Evolutionary conservation across 2,888 invertebrate genomes (phyloP).

Genomic region (Coenonympha arcania): DNA sequence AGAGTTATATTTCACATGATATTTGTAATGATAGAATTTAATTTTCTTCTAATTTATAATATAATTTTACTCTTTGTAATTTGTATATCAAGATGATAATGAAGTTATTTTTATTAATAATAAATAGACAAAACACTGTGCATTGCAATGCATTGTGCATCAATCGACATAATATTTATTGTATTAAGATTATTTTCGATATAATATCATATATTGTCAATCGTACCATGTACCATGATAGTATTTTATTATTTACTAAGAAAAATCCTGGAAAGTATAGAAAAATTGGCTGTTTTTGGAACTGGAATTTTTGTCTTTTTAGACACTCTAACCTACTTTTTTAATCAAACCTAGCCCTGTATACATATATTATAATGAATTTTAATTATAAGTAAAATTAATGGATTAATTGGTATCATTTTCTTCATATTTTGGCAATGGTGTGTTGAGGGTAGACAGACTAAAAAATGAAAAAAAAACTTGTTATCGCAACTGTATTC

Average conservation of each 20-base stretch:
- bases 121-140: background rate
- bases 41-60: slow-evolving; percentile 14
- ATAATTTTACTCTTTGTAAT: background rate
- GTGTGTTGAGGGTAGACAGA: background rate
- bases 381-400: background rate
- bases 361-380: background rate
- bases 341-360: background rate
- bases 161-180: background rate
- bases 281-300: too few species aligned
- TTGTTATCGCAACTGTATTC: too few species aligned
- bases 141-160: background rate
- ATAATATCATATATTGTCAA: background rate
- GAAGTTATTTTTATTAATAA: background rate
- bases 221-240: too few species aligned
- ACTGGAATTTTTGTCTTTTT: slow-evolving; percentile 1
- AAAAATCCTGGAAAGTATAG: too few species aligned
- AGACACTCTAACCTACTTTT: background rate
- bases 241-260: too few species aligned
- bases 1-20: slow-evolving; percentile 9
- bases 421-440: background rate
- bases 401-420: background rate
- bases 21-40: slow-evolving; percentile 22
- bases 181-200: background rate
- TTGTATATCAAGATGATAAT: slow-evolving; percentile 1
- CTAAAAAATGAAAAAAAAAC: background rate